These are phyloP conservation scores for Poecile montanus DNA, from an alignment of 2,797 vertebrate species.

Conservation along the genomic window DNA sequence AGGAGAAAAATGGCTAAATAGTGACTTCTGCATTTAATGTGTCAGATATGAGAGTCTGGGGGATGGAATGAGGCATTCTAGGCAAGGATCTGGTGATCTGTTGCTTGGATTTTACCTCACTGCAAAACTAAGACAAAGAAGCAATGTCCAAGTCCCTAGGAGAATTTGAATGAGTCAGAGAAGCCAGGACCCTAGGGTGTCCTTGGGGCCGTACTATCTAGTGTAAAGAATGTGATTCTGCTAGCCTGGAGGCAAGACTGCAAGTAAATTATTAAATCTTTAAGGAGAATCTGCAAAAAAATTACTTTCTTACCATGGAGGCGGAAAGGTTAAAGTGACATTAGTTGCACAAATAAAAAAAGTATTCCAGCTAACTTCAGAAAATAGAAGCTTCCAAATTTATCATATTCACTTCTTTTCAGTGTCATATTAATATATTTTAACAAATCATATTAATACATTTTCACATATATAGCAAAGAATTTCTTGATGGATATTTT, in stretches of 20 bases:
- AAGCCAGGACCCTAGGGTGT: background rate
- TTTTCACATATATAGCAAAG: slow-evolving; percentile 29
- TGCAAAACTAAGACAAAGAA: background rate
- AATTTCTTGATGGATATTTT: background rate
- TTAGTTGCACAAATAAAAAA: background rate
- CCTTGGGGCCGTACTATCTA: background rate
- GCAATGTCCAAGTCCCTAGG: background rate
- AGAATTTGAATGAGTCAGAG: background rate
- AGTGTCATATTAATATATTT: background rate
- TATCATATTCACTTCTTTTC: background rate
- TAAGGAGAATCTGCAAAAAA: slow-evolving; percentile 11
- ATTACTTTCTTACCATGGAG: background rate
- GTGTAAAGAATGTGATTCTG: background rate
- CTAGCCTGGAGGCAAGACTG: background rate
- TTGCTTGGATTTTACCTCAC: background rate
- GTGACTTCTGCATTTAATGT: background rate
- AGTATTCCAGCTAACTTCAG: background rate
- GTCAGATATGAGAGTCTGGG: background rate
- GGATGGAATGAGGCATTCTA: background rate
- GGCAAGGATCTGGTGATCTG: background rate
- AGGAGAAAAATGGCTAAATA: background rate
- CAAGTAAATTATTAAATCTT: background rate
- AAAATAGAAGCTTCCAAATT: background rate
- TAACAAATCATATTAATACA: background rate
- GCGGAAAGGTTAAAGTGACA: slow-evolving; percentile 2